phyloP scores from a whole-genome alignment of 53 echinoderm and acorn worm species.

The Apostichopus leukothele region DNA sequence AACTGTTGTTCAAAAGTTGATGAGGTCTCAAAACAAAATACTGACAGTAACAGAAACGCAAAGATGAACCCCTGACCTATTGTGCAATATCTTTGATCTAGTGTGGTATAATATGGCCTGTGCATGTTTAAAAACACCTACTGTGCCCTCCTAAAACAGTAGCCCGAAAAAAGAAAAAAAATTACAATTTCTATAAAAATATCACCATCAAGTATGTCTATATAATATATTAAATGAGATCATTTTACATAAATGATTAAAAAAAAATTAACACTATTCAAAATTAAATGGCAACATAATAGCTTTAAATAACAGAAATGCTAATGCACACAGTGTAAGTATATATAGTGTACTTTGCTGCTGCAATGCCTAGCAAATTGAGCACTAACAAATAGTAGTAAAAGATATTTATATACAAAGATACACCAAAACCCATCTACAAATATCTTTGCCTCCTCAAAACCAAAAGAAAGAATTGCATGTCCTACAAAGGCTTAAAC shows the following conservation, averaged over 20 bases:
- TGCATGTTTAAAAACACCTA: neutral
- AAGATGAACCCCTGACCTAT: too few relatives aligned
- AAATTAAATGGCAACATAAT: constrained; percentile 1
- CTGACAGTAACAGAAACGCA: too few relatives aligned
- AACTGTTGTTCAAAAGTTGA: too few relatives aligned
- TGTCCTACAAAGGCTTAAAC: too few relatives aligned
- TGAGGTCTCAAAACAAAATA: too few relatives aligned
- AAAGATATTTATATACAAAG: too few relatives aligned
- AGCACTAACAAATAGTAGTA: too few relatives aligned
- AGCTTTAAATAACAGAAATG: neutral
- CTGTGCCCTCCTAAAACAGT: neutral
- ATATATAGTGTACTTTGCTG: neutral
- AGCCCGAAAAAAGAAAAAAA: neutral
- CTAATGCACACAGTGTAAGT: neutral
- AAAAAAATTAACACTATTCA: neutral
- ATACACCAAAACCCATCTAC: too few relatives aligned
- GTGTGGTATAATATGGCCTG: neutral
- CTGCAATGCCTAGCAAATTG: too few relatives aligned
- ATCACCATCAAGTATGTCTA: constrained; percentile 32
- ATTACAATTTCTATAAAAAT: constrained; percentile 34
- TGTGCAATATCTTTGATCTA: too few relatives aligned
- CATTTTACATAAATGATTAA: neutral
- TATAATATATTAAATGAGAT: neutral
- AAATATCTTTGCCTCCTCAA: too few relatives aligned
- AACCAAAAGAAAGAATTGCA: too few relatives aligned